These are phyloP conservation scores for Serrognathus titanus DNA, from an alignment of 2,888 invertebrate genomes.

Conservation along the genomic window DNA sequence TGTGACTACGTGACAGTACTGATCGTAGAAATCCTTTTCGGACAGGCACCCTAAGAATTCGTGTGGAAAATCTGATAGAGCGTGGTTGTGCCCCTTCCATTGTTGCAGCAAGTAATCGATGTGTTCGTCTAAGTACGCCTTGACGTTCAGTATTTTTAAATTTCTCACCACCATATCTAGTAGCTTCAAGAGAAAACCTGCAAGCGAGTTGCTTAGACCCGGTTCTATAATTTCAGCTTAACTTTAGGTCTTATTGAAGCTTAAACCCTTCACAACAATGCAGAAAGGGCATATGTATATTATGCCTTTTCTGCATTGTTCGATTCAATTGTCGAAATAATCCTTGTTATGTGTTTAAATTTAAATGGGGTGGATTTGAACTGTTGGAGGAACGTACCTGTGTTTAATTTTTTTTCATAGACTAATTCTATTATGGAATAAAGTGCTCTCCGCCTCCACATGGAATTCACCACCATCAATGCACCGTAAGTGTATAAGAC, in stretches of 20 bases:
- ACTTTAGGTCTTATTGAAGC: no score
- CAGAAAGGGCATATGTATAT: no score
- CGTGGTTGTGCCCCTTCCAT: slow-evolving; percentile 34
- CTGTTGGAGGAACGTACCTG: slow-evolving; percentile 21
- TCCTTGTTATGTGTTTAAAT: no score
- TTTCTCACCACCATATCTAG: slow-evolving; percentile 31
- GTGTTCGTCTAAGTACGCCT: slow-evolving; percentile 50
- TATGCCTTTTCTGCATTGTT: no score
- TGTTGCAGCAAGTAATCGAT: slow-evolving; percentile 51
- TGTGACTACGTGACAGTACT: slow-evolving; percentile 45
- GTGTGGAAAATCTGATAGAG: slow-evolving; percentile 44
- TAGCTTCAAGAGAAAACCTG: slow-evolving; percentile 25
- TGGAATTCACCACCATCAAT: slow-evolving; percentile 53
- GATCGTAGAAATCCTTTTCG: slow-evolving; percentile 46
- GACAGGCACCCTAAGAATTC: slow-evolving; percentile 39
- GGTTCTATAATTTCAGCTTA: no score
- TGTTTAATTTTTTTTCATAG: slow-evolving; percentile 52
- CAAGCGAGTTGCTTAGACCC: background rate
- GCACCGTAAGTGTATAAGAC: slow-evolving; percentile 56
- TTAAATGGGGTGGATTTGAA: no score
- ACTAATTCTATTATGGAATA: slow-evolving; percentile 54
- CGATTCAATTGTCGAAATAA: no score
- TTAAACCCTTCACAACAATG: no score
- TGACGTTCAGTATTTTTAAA: slow-evolving; percentile 33
- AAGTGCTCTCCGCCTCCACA: slow-evolving; percentile 54